Percentiles rank a stretch among this genome's conserved stretches.
Evolutionary conservation across 2,888 invertebrate genomes (phyloP).

Genomic region (Cephus sareptanus): DNA sequence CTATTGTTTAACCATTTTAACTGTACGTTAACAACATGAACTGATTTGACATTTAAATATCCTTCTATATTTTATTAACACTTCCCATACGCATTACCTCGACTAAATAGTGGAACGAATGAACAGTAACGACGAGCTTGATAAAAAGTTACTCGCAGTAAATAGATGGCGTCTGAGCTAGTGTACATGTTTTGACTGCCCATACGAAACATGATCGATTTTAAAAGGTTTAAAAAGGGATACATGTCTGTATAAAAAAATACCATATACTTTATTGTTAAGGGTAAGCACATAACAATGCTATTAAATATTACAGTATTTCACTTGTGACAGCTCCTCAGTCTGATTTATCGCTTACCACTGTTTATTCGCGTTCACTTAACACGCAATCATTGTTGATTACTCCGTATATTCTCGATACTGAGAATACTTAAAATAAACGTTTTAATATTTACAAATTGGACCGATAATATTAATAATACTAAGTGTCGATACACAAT

Average conservation of each 20-base stretch:
- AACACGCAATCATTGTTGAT: conserved; percentile 14
- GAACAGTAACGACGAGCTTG: neutral
- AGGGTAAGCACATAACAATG: conserved; percentile 46
- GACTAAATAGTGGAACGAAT: neutral
- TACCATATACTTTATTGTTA: conserved; percentile 47
- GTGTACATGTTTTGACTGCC: neutral
- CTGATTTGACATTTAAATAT: neutral
- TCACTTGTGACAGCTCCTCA: conserved; percentile 39
- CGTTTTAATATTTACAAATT: conserved; percentile 23
- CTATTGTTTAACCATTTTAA: neutral
- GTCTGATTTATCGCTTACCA: conserved; percentile 34
- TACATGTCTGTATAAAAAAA: conserved; percentile 25
- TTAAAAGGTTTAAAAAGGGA: neutral
- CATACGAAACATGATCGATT: neutral
- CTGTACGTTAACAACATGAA: neutral
- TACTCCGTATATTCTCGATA: conserved; percentile 9
- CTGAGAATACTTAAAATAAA: conserved; percentile 24
- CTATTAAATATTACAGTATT: conserved; percentile 25
- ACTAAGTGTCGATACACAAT: conserved; percentile 28
- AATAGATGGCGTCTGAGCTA: neutral
- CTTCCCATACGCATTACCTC: neutral
- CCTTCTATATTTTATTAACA: neutral
- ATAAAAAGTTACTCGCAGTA: neutral
- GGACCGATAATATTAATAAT: conserved; percentile 18
- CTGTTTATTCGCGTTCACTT: conserved; percentile 6